Evolutionary conservation across 2,113 vertebrate species (phyloP), one percentile per base, ranked within the genome.

Genomic region (Conger conger): DNA sequence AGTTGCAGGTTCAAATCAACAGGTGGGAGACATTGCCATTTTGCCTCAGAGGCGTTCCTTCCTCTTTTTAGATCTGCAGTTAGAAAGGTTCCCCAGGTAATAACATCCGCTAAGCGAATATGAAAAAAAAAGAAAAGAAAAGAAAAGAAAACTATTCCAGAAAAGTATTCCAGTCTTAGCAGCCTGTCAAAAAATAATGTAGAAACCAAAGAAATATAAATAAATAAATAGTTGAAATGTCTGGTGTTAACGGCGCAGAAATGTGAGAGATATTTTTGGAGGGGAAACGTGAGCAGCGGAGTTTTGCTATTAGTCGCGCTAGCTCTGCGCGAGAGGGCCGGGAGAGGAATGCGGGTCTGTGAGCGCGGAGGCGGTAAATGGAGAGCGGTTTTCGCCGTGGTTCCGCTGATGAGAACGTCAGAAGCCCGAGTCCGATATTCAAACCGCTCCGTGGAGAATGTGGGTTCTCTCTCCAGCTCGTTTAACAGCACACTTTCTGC

Each of bases 221-320:
- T 7, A 50, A 50, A 50, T 50, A 50, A 50, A 50, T 50, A 1
- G 45, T 9, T 50, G 45, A 50, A 50, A 50, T 9, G 45, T 50
- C 45, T 50, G 45, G 45, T 50, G 1, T 50, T 50, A 50, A 50
- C 11, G 11, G 45, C 8, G 20, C 18, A 3, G 57, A 63, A 63
- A 63, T 7, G 57, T 7, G 57, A 23, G 0, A 1, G n/a, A n/a
- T n/a, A 63, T n/a, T 38, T 77, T 30, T n/a, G 90, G 86, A 86
- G 37, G 86, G 87, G 37, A 40, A n/a, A 20, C 85, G 63, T 76
- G 86, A 86, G 80, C 88, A 76, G 3, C 87, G 81, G 82, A 27
- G 9, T 73, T 73, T 73, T 0, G 68, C n/a, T 73, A n/a, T 73
- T n/a, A 73, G 68, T 73, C 27, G n/a, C 7, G 68, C 68, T 73